Evolutionary conservation across 1,140 invertebrate species (phyloP).

Genomic region (Zaprionus ornatus): DNA sequence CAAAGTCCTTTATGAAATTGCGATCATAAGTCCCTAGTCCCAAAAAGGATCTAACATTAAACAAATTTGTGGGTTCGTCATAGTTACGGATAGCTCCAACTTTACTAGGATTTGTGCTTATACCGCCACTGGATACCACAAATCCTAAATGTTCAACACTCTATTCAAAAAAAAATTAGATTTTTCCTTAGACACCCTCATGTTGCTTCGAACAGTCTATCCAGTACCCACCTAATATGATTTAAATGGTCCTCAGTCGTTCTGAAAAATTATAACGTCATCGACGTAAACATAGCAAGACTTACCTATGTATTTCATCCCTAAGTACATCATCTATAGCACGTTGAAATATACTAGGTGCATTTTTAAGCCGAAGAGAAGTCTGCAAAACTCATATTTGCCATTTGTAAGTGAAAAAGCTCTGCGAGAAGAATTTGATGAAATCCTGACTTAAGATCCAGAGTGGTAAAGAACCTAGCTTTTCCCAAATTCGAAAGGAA

Average conservation of each 20-base stretch:
- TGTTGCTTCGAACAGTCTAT: neutral
- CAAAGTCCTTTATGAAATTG: neutral
- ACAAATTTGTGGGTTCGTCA: neutral
- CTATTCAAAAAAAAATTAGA: neutral
- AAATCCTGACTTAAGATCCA: too few relatives aligned
- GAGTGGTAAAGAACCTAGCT: too few relatives aligned
- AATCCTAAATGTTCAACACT: neutral
- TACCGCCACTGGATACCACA: neutral
- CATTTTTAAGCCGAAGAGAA: too few relatives aligned
- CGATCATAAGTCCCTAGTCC: neutral
- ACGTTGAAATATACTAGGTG: too few relatives aligned
- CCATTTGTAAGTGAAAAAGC: too few relatives aligned
- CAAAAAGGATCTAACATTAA: neutral
- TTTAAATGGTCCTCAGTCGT: neutral
- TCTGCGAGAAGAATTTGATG: neutral
- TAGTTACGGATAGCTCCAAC: neutral
- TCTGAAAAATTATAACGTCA: neutral
- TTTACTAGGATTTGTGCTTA: neutral
- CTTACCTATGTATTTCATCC: neutral
- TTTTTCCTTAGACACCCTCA: neutral
- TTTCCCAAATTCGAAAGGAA: too few relatives aligned
- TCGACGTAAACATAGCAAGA: neutral
- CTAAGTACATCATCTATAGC: neutral
- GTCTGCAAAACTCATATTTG: too few relatives aligned
- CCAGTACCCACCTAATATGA: neutral